Percentiles rank a stretch among this genome's conserved stretches.
These are phyloP conservation scores for Drosophila meridiana DNA, from an alignment of 2,888 invertebrate genomes.

Conservation along the genomic window DNA sequence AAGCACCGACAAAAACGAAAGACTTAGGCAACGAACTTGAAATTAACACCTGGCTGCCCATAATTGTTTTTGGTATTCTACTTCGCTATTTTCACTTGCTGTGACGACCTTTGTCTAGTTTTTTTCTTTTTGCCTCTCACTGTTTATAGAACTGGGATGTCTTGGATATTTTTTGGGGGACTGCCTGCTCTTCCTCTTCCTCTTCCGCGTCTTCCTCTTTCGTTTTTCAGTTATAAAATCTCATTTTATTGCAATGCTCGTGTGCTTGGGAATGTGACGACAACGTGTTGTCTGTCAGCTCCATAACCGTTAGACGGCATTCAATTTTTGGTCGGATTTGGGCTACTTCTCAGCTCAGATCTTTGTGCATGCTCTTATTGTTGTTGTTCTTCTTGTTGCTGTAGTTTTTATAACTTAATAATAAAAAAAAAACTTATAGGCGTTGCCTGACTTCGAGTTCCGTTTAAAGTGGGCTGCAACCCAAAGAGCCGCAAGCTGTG, in stretches of 20 bases:
- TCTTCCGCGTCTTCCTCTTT: background rate
- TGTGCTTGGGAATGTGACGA: conserved; percentile 59
- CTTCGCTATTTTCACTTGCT: conserved; percentile 75
- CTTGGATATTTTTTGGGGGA: conserved; percentile 11
- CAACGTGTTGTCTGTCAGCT: conserved; percentile 30
- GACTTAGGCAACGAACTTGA: conserved; percentile 79
- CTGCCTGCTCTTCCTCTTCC: conserved; percentile 6
- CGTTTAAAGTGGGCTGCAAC: conserved; percentile 71
- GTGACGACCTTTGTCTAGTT: conserved; percentile 59
- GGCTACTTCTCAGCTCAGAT: conserved; percentile 39
- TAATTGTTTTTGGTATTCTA: conserved; percentile 55
- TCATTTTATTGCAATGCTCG: conserved; percentile 75
- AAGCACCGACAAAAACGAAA: conserved; percentile 52
- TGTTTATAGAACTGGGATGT: conserved; percentile 19
- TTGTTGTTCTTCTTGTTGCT: conserved; percentile 8
- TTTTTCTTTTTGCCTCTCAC: conserved; percentile 13
- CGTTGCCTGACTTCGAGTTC: conserved; percentile 61
- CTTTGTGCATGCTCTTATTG: conserved; percentile 19
- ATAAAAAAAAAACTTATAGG: conserved; percentile 42
- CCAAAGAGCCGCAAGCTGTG: conserved; percentile 49
- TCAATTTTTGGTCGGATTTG: conserved; percentile 45
- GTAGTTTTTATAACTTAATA: conserved; percentile 75
- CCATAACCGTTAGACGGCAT: conserved; percentile 66
- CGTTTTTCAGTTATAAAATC: conserved; percentile 64
- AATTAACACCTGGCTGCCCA: conserved; percentile 72